phyloP scores from a whole-genome alignment of 2,888 invertebrate species.

The Lathronympha strigana region DNA sequence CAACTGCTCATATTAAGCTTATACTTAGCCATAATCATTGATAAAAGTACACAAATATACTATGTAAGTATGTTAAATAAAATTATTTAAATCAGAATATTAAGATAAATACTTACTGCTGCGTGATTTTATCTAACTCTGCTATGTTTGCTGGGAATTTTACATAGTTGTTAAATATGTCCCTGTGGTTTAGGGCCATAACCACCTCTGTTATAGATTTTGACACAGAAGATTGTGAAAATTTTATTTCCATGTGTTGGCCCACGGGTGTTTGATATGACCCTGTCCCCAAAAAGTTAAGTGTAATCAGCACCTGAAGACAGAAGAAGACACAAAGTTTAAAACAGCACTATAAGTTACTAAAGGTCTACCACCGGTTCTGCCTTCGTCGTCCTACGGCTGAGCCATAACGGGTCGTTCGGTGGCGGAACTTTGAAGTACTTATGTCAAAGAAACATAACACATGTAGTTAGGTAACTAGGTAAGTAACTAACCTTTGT shows the following conservation, averaged over 20 bases:
- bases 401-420: not conserved
- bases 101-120: not conserved
- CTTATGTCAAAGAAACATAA: not conserved
- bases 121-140: conserved; percentile 4
- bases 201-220: conserved; percentile 4
- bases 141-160: not conserved
- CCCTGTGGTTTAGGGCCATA: not conserved
- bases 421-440: not conserved
- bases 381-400: not conserved
- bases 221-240: conserved; percentile 18
- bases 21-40: too few relatives aligned
- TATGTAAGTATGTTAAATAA: not conserved
- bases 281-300: conserved; percentile 23
- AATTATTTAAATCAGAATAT: not conserved
- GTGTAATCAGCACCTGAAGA: conserved; percentile 18
- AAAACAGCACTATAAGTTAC: too few relatives aligned
- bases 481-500: not conserved
- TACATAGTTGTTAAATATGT: not conserved
- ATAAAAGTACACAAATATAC: too few relatives aligned
- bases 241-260: conserved; percentile 5
- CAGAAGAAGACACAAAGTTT: not conserved
- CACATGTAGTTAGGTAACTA: not conserved
- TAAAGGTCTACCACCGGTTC: too few relatives aligned
- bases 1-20: too few relatives aligned
- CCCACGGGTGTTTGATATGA: conserved; percentile 20